A percentile compares a stretch with the other conserved stretches of the same genome.
Evolutionary conservation across 2,113 vertebrate genomes (phyloP).

Genomic region (Panthera leo): DNA sequence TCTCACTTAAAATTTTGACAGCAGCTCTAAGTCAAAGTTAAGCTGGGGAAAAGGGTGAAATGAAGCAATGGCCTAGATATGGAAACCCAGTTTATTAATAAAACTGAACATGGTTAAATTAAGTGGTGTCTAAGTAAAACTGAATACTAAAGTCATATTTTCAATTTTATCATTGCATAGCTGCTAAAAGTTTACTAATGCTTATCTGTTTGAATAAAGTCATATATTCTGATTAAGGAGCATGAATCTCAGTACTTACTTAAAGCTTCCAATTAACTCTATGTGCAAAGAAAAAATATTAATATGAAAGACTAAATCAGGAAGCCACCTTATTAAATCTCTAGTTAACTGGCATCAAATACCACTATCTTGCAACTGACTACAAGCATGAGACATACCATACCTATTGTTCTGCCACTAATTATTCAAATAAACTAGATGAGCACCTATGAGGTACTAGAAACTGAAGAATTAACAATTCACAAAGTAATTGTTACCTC

Average conservation of each 20-base stretch:
- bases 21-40: not conserved
- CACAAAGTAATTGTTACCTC: not conserved
- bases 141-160: not conserved
- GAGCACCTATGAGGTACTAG: not conserved
- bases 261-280: not conserved
- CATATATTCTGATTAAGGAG: not conserved
- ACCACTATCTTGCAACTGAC: not conserved
- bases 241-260: not conserved
- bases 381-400: not conserved
- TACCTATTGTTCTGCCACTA: not conserved
- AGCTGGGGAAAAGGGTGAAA: not conserved
- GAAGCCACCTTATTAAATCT: not conserved
- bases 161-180: not conserved
- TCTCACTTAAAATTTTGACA: not conserved
- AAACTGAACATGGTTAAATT: not conserved
- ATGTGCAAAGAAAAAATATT: not conserved
- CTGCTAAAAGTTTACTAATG: not conserved
- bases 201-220: not conserved
- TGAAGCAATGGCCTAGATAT: not conserved
- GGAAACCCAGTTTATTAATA: not conserved
- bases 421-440: not conserved
- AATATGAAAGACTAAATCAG: not conserved
- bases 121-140: not conserved
- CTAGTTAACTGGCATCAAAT: not conserved
- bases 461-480: not conserved